Evolutionary conservation across 2,797 vertebrate species (phyloP).

Genomic region (Mionectes olivaceus): DNA sequence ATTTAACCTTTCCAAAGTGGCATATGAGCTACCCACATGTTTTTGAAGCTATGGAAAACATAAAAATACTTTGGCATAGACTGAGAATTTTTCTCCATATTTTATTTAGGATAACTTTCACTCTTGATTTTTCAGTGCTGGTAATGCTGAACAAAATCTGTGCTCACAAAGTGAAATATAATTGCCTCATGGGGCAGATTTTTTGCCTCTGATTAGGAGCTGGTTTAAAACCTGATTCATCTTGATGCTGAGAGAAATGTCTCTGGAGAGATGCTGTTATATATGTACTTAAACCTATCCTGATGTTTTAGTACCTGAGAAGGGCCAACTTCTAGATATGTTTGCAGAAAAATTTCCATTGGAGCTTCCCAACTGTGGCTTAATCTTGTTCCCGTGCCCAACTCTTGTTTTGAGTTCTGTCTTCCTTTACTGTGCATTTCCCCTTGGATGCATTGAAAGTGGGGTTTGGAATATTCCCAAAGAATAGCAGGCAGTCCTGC

Average conservation of each 20-base stretch:
- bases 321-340: neutral
- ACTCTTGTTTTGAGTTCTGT: neutral
- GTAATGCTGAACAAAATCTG: neutral
- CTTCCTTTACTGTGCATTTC: neutral
- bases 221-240: neutral
- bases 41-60: neutral
- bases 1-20: constrained; percentile 32
- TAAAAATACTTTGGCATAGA: neutral
- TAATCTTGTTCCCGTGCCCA: neutral
- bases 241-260: neutral
- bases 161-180: neutral
- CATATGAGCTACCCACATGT: neutral
- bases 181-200: neutral
- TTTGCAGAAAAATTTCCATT: neutral
- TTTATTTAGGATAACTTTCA: neutral
- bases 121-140: neutral
- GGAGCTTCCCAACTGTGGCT: neutral
- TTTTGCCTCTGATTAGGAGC: neutral
- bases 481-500: neutral
- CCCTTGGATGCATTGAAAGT: neutral
- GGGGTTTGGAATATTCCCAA: neutral
- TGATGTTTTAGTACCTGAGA: neutral
- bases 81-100: neutral
- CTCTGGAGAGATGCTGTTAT: neutral
- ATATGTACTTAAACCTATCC: neutral